Evolutionary conservation across 1,140 invertebrate genomes (phyloP), one percentile per base, ranked within the genome.

Genomic region (Nasonia vitripennis): DNA sequence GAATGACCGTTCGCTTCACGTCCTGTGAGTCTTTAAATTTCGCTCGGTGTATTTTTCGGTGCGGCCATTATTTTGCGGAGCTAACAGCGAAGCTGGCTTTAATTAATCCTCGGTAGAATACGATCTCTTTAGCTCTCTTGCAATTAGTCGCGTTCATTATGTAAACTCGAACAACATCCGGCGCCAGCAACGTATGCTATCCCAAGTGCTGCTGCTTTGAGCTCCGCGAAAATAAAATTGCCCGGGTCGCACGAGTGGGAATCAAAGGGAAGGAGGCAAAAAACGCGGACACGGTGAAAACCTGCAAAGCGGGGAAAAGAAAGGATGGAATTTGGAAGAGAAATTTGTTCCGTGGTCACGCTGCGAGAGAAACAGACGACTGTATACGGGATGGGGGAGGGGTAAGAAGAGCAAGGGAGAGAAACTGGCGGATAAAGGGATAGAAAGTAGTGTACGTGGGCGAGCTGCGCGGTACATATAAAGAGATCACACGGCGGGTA

Each of bases 311-410:
- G 34, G 34, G 9, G 14, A 67, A 67, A 31, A 27, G 12, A 20
- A n/a, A 34, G 12, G 45, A 27, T 9, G 10, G 67, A 23, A n/a
- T 37, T n/a, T 20, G 77, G 14, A n/a, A 78, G 84, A 86, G 74
- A 62, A 86, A 87, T 87, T 88, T 84, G 86, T 89, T 89, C 89
- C 89, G 88, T 84, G 88, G 83, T 90, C 88, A 88, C 88, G 89
- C 80, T 20, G 41, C 6, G 10, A 70, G 20, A 70, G 27, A 45
- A 45, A 45, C 20, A n/a, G 75, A 23, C 17, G 34, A 78, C 6
- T 62, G 51, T 62, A 2, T 6, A 73, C 27, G 2, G n/a, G 31
- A 17, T 17, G 27, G 45, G n/a, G 27, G n/a, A n/a, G 27, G 77
- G 48, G 34, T 62, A 55, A 78, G 77, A 62, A 62, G 45, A 14